Evolutionary conservation across 2,797 vertebrate species (phyloP).

Genomic region (Thunnus albacares): DNA sequence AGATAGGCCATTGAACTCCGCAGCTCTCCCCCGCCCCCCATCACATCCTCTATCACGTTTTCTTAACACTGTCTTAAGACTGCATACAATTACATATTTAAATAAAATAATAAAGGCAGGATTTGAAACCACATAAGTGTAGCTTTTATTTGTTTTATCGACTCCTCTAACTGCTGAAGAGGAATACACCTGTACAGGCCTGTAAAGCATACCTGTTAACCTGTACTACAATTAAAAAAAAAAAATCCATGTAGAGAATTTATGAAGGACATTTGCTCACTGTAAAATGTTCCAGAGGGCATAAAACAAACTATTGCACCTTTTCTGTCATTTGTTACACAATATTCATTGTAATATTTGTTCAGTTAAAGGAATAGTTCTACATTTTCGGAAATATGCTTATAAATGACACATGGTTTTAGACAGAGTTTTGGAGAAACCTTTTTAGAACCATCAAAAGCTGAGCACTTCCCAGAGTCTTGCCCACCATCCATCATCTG

Average conservation of each 20-base stretch:
- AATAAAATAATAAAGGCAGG: not conserved
- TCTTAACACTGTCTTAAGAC: not conserved
- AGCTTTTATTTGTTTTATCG: not conserved
- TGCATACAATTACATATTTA: not conserved
- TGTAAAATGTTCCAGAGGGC: not conserved
- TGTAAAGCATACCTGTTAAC: not conserved
- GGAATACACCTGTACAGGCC: not conserved
- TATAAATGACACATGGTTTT: too few species aligned
- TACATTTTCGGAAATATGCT: too few species aligned
- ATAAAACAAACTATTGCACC: too few species aligned
- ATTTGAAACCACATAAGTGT: not conserved
- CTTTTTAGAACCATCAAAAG: too few species aligned
- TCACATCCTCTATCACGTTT: constrained; percentile 30
- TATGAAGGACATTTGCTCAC: not conserved
- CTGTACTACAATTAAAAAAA: not conserved
- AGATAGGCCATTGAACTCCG: constrained; percentile 81
- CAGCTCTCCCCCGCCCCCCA: constrained; percentile 44
- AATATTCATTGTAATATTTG: too few species aligned
- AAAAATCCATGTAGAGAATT: too few species aligned
- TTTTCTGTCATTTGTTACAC: too few species aligned
- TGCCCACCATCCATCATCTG: too few species aligned
- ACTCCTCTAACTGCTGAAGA: not conserved
- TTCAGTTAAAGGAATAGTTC: too few species aligned
- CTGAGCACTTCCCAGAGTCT: too few species aligned
- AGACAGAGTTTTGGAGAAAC: too few species aligned